A percentile compares a stretch with the other conserved stretches of the same genome.
Conservation (phyloP, 2,113 vertebrate genomes). For the Brachypodius melanocephalos region DNA sequence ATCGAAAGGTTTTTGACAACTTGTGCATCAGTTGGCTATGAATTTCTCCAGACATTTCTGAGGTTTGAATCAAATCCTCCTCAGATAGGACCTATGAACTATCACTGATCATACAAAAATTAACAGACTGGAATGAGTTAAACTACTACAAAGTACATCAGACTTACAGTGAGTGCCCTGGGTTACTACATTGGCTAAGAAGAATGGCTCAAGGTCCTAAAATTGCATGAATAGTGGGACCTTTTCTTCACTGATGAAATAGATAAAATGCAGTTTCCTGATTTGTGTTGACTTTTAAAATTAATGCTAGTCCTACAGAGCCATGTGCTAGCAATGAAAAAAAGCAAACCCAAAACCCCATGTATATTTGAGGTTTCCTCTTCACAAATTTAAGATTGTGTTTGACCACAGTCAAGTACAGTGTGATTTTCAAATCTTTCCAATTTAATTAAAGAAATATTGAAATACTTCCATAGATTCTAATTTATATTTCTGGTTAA, state of each 20-base stretch:
- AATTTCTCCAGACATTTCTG: not conserved
- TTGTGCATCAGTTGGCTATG: not conserved
- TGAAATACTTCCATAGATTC: not conserved
- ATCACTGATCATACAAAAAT: not conserved
- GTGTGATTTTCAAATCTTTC: not conserved
- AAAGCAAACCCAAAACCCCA: not conserved
- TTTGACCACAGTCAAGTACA: not conserved
- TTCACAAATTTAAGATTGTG: not conserved
- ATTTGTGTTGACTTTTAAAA: not conserved
- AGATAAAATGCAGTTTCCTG: not conserved
- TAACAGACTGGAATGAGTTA: not conserved
- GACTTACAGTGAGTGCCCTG: not conserved
- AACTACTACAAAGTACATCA: not conserved
- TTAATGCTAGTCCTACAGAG: not conserved
- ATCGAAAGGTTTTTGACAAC: not conserved
- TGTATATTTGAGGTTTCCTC: not conserved
- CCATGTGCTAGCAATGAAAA: not conserved
- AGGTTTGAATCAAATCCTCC: not conserved
- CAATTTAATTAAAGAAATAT: not conserved
- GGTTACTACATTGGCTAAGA: not conserved
- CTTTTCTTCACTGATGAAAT: not conserved
- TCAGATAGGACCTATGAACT: not conserved
- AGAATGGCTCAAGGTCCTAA: not conserved
- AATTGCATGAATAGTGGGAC: not conserved
- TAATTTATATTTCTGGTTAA: not conserved